Base-by-base conservation (phyloP, 2,888 invertebrate genomes). In the Drosophila koepferae region DNA sequence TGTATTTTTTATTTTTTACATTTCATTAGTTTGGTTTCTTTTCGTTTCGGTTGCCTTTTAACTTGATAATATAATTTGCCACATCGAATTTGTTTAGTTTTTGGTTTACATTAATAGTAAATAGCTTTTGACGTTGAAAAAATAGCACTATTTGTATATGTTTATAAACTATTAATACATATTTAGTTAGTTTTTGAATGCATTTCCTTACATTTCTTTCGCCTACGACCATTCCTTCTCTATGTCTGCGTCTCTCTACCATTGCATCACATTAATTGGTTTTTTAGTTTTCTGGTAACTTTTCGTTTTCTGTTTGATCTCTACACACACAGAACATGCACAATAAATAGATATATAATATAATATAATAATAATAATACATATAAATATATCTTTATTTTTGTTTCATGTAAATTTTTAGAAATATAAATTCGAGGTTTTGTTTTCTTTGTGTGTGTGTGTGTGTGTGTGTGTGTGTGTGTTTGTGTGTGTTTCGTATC, bases 381-480 rank as follows among this genome's bases (percentile, higher is more conserved):
- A 82, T 80, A 62, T 62, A 88, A 72, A 81, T 72, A 72, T 75
- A 59, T 14, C 14, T 44, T 44, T n/a, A 44, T 58, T 60, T 59
- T 41, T 51, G n/a, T 38, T 63, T 58, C 54, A 62, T 81, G 86
- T 86, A 87, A 77, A 86, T 77, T 64, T 83, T 90, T 86, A 86
- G 77, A 90, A 90, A 86, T 83, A 90, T 86, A 86, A 86, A 86
- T 86, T 86, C 86, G 86, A 90, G 90, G 71, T 90, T 81, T 72
- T 64, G 62, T 82, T 59, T 75, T 56, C 23, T 28, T 63, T n/a
- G n/a, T n/a, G n/a, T n/a, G n/a, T n/a, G n/a, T n/a, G n/a, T n/a
- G n/a, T n/a, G n/a, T 53, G 20, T 53, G 34, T 53, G 51, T 64
- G 49, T 44, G 23, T 63, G 23, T 73, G 46, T 63, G 10, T 58